A percentile compares a stretch with the other conserved stretches of the same genome.
These are phyloP conservation scores for Sylvilagus floridanus DNA, from an alignment of 2,797 vertebrate species.

Conservation along the genomic window DNA sequence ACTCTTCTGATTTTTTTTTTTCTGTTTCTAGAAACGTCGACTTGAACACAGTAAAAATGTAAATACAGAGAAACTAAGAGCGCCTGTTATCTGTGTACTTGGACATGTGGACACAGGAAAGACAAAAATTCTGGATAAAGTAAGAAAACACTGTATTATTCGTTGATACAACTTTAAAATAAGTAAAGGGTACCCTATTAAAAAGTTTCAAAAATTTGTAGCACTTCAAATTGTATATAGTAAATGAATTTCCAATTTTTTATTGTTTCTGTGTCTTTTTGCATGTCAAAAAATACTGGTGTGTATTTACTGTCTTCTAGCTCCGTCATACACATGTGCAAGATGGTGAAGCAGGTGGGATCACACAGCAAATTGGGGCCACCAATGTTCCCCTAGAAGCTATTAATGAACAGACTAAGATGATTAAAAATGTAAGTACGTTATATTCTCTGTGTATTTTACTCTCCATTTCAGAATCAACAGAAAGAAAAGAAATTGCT, in stretches of 20 bases:
- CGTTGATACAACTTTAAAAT: neutral
- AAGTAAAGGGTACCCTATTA: neutral
- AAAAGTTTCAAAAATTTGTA: neutral
- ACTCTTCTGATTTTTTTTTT: constrained; percentile 51
- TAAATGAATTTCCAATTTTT: constrained; percentile 10
- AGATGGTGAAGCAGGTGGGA: constrained; percentile 97
- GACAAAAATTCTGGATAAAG: constrained; percentile 99
- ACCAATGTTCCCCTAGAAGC: constrained; percentile 98
- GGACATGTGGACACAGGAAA: constrained; percentile 99
- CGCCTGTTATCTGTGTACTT: constrained; percentile 98
- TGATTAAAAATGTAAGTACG: constrained; percentile 96
- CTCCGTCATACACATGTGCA: constrained; percentile 97
- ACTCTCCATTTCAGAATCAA: neutral
- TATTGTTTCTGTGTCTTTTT: neutral
- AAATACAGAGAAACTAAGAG: constrained; percentile 92
- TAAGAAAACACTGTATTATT: constrained; percentile 76
- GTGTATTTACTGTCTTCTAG: constrained; percentile 83
- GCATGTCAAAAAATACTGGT: neutral
- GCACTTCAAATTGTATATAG: neutral
- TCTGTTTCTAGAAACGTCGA: constrained; percentile 92
- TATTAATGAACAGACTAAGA: constrained; percentile 96
- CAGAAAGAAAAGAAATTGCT: neutral
- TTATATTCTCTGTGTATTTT: constrained; percentile 21
- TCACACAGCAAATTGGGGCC: constrained; percentile 99
- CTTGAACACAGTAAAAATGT: constrained; percentile 94